Evolutionary conservation across 2,888 invertebrate genomes (phyloP).

Genomic region (Aphodius sticticus): DNA sequence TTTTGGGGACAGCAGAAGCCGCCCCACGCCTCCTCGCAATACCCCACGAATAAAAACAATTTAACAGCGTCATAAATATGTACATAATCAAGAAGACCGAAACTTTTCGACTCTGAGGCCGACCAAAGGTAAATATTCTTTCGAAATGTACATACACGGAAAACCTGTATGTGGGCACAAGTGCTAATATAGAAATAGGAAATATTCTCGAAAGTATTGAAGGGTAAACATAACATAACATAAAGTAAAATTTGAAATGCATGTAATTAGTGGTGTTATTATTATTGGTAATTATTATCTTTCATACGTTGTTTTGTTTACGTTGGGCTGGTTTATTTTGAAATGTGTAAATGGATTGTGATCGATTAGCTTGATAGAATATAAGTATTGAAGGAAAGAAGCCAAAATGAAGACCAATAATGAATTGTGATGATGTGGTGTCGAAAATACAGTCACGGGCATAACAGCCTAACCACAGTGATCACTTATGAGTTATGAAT

Average conservation of each 20-base stretch:
- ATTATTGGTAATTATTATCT: no score
- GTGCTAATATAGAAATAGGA: neutral
- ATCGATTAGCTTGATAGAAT: no score
- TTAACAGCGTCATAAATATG: conserved; percentile 4
- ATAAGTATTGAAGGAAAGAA: no score
- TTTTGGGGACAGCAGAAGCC: neutral
- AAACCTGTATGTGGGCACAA: neutral
- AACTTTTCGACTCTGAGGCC: neutral
- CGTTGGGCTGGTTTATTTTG: no score
- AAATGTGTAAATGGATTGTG: no score
- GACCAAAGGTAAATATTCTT: neutral
- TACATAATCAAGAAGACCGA: neutral
- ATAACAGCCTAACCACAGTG: no score
- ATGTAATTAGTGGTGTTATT: neutral
- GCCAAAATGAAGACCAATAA: no score
- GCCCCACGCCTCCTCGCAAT: neutral
- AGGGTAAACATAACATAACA: conserved; percentile 15
- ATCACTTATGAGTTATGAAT: no score
- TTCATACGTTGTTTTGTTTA: no score
- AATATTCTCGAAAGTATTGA: conserved; percentile 23
- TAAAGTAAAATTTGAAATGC: neutral
- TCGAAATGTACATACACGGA: neutral
- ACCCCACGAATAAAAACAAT: neutral
- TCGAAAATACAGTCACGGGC: no score
- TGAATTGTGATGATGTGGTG: no score